Base-by-base conservation (phyloP, 2,113 vertebrate genomes). In the Anolis carolinensis region DNA sequence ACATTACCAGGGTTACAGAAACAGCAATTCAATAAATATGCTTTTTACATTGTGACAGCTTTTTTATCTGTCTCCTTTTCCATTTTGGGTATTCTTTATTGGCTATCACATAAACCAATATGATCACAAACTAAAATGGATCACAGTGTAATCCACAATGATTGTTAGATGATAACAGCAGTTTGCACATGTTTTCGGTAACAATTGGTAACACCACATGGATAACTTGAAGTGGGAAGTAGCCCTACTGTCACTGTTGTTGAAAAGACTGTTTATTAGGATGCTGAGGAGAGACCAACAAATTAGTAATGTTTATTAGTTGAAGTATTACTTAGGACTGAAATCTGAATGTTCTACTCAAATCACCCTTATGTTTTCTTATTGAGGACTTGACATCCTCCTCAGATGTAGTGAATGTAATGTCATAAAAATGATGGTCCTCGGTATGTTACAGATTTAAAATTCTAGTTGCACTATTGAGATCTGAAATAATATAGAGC, bases 281-380 rank as follows among this genome's bases (percentile, higher is more conserved):
- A 48, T 83, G 21, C 44, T 32, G 52, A 79, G 73, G 81, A 39
- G 78, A 10, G 13, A 1, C 87, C 48, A 32, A 82, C 39, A 87
- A 87, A 84, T 89, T 34, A 77, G 86, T 88, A 92, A 87, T 8
- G 0, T 68, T 84, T 85, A 72, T 87, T 27, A 16, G 4, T n/a
- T 62, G 81, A 78, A 82, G 86, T 89, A 83, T 71, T 1, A 44
- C 25, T 78, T 79, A 50, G 78, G 20, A 25, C 44, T 34, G 83
- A 90, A 86, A 79, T 77, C 25, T 52, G 74, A 13, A 36, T 71
- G n/a, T 23, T 87, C 32, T 23, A 0, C 50, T 44, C 78, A 32
- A 87, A 6, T n/a, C 82, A 81, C 20, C 30, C 14, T 67, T 48
- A 68, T 55, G 5, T 83, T 89, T 90, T 59, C 72, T 55, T n/a